phyloP scores from a whole-genome alignment of 2,113 vertebrate genomes.

The Coregonus clupeaformis region DNA sequence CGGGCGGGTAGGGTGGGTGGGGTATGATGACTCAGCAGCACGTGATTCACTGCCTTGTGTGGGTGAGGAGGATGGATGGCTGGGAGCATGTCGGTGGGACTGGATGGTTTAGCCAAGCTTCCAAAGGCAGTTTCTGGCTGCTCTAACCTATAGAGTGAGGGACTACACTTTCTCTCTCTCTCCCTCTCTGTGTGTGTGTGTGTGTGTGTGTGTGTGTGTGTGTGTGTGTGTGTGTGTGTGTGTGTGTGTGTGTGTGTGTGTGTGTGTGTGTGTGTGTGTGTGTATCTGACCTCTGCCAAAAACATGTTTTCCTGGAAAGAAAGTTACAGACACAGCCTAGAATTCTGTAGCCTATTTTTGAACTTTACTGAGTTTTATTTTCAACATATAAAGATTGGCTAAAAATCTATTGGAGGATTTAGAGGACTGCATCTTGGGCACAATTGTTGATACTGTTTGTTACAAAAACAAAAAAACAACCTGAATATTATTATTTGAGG shows the following conservation, averaged over 20 bases:
- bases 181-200: background rate
- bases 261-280: conserved; percentile 1
- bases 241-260: conserved; percentile 12
- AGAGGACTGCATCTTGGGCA: too few species aligned
- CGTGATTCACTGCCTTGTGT: conserved; percentile 24
- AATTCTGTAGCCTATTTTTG: background rate
- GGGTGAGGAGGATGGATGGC: background rate
- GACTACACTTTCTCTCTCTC: background rate
- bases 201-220: too few species aligned
- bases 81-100: conserved; percentile 11
- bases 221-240: too few species aligned
- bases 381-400: too few species aligned
- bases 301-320: background rate
- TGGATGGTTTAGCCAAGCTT: conserved; percentile 11
- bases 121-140: too few species aligned
- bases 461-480: too few species aligned
- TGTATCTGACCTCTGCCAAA: background rate
- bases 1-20: conserved; percentile 20
- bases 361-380: too few species aligned
- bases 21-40: conserved; percentile 57
- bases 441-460: too few species aligned
- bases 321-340: background rate
- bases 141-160: too few species aligned
- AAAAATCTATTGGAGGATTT: too few species aligned
- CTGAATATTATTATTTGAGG: too few species aligned